Conservation (phyloP, 2,797 vertebrate species). For the Balearica regulorum region DNA sequence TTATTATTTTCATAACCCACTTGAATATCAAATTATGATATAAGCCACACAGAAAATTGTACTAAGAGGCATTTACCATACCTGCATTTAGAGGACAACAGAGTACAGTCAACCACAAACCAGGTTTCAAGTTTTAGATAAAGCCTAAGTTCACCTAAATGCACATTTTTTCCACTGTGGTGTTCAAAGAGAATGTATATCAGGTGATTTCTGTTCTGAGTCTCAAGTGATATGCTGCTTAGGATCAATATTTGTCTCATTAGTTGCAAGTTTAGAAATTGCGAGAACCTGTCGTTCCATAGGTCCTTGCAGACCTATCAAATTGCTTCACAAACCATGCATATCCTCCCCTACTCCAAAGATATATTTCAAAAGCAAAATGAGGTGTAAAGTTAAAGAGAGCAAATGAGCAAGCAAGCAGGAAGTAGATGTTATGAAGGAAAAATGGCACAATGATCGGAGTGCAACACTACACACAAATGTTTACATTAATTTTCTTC, state of each 20-base stretch:
- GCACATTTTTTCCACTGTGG: neutral
- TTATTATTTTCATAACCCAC: neutral
- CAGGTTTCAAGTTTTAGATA: neutral
- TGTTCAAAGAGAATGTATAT: neutral
- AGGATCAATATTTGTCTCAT: neutral
- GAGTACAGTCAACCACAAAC: neutral
- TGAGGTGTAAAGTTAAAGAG: neutral
- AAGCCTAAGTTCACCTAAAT: neutral
- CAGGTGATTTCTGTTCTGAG: neutral
- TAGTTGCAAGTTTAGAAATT: neutral
- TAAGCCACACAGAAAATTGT: neutral
- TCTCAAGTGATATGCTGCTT: neutral
- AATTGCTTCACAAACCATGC: neutral
- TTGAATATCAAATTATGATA: neutral
- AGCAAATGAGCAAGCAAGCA: neutral
- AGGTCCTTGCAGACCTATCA: neutral
- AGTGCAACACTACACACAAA: neutral
- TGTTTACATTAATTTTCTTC: neutral
- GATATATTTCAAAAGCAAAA: neutral
- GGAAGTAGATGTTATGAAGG: neutral
- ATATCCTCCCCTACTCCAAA: neutral
- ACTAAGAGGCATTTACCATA: neutral
- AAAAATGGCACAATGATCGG: fast-evolving
- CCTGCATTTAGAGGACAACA: neutral
- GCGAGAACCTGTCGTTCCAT: neutral